These are phyloP conservation scores for Schizotus pectinicornis DNA, from an alignment of 2,888 invertebrate species.

Conservation along the genomic window DNA sequence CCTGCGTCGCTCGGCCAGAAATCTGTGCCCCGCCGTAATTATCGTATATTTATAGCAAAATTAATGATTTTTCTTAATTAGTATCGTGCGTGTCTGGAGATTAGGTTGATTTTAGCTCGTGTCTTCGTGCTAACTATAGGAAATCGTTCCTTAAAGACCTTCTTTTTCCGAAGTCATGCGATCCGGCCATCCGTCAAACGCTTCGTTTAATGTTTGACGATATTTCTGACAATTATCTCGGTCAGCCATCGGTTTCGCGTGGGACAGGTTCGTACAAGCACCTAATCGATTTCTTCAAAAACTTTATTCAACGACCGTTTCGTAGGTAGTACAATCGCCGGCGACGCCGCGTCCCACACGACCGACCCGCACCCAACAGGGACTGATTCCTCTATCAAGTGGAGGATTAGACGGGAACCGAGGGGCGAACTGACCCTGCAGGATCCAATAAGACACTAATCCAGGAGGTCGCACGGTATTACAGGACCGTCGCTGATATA, in stretches of 20 bases:
- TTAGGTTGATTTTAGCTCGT: constrained; percentile 47
- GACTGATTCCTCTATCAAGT: constrained; percentile 47
- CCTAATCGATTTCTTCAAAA: constrained; percentile 16
- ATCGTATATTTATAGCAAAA: constrained; percentile 52
- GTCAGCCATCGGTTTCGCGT: constrained; percentile 20
- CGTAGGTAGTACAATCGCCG: not conserved
- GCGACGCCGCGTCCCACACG: too few relatives aligned
- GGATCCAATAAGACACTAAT: constrained; percentile 58
- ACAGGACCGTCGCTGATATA: constrained; percentile 41
- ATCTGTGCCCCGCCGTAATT: constrained; percentile 46
- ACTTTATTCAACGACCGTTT: not conserved
- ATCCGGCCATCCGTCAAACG: constrained; percentile 55
- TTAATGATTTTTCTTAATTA: constrained; percentile 58
- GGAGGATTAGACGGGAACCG: constrained; percentile 53
- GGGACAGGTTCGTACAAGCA: not conserved
- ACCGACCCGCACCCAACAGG: too few relatives aligned
- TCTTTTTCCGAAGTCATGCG: constrained; percentile 49
- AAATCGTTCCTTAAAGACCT: constrained; percentile 49
- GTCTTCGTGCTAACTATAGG: constrained; percentile 47
- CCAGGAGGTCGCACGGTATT: constrained; percentile 51
- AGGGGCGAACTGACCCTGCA: constrained; percentile 49
- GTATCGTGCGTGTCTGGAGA: constrained; percentile 52
- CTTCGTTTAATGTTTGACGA: constrained; percentile 51
- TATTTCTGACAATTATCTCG: constrained; percentile 46
- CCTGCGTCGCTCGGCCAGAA: constrained; percentile 16